These are phyloP conservation scores for Ephydatia muelleri DNA, from an alignment of 37 sponge, comb jelly and placozoan species.

Conservation along the genomic window DNA sequence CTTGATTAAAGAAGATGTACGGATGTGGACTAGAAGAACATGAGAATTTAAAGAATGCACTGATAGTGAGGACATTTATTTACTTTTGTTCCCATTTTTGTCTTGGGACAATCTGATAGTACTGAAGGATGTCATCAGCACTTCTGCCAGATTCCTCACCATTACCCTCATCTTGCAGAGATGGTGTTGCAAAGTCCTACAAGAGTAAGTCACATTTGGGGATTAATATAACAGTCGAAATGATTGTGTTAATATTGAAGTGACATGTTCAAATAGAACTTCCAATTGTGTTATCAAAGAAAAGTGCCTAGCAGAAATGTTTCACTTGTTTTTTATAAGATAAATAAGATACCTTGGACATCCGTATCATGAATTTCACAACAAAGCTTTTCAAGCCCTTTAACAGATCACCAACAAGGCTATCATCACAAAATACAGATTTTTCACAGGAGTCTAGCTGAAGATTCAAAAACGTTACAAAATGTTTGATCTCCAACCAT, in stretches of 20 bases:
- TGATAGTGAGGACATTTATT: neutral
- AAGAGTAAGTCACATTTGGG: neutral
- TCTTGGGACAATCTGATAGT: slow-evolving; percentile 29
- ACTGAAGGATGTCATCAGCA: neutral
- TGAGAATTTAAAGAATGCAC: neutral
- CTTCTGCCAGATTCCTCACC: neutral
- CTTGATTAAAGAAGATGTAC: slow-evolving; percentile 92
- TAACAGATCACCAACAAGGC: slow-evolving; percentile 28
- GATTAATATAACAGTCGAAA: neutral
- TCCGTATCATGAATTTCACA: slow-evolving; percentile 83
- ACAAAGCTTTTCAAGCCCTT: slow-evolving; percentile 81
- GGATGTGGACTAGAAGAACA: slow-evolving; percentile 72
- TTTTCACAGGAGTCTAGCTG: slow-evolving; percentile 70
- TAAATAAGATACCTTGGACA: slow-evolving; percentile 59
- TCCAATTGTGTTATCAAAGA: too few species aligned
- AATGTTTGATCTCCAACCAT: slow-evolving; percentile 80
- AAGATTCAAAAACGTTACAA: slow-evolving; percentile 73
- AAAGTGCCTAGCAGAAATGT: too few species aligned
- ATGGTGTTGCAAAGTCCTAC: slow-evolving; percentile 49
- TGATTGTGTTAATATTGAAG: too few species aligned
- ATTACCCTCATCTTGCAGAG: slow-evolving; percentile 37
- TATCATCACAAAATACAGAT: slow-evolving; percentile 53
- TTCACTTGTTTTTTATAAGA: neutral
- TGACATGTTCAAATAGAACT: too few species aligned
- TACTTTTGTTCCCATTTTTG: slow-evolving; percentile 49